These are phyloP conservation scores for Labia minor DNA, from an alignment of 2,888 invertebrate genomes.

Conservation along the genomic window DNA sequence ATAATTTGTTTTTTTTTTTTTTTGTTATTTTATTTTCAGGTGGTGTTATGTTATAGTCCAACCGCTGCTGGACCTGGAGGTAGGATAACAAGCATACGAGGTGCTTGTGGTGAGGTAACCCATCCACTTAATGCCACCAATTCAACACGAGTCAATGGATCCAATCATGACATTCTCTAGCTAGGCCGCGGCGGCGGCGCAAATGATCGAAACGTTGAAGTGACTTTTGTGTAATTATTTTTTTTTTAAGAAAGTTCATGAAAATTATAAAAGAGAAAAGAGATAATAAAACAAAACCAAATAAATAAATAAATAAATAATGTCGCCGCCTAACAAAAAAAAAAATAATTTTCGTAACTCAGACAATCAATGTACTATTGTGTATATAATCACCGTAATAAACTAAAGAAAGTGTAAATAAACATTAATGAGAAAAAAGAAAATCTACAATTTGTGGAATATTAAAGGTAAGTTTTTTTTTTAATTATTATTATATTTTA, in stretches of 20 bases:
- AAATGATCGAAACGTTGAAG: not conserved
- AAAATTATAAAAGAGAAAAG: no score
- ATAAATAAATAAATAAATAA: no score
- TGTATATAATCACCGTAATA: not conserved
- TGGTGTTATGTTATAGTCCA: not conserved
- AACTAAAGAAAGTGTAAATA: not conserved
- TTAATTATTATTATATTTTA: no score
- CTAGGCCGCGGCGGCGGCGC: slow-evolving; percentile 35
- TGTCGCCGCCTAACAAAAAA: not conserved
- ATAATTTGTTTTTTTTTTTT: no score
- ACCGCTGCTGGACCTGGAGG: not conserved
- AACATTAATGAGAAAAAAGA: no score
- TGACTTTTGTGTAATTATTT: not conserved
- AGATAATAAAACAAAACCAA: no score
- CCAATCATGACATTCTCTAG: slow-evolving; percentile 50
- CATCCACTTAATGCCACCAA: slow-evolving; percentile 39
- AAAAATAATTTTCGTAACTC: no score
- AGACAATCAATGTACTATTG: not conserved
- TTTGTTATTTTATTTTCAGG: no score
- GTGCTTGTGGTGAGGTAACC: not conserved
- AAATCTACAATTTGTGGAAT: no score
- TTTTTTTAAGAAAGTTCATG: no score
- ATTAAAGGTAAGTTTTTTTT: no score
- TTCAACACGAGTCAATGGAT: slow-evolving; percentile 53
- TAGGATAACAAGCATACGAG: not conserved